Evolutionary conservation across 2,888 invertebrate species (phyloP), one percentile per base, ranked within the genome.

Genomic region (Tetramorium bicarinatum): DNA sequence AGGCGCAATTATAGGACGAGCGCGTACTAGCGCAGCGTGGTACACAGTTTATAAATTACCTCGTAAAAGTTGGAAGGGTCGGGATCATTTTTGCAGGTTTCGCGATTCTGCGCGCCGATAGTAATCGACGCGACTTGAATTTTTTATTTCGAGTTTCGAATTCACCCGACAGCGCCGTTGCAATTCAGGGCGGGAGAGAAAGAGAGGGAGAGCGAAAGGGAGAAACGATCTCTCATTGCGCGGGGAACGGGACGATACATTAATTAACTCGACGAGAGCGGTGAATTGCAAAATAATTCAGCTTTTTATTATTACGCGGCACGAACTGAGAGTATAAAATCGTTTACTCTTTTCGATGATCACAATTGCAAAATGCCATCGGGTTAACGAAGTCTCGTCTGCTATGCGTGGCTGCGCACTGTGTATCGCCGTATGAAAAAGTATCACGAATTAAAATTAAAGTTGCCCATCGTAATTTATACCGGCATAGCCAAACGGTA

Each of bases 101-200:
- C 72, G 25, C 74, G 79, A 72, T 72, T 44, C 34, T 13, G 59
- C 21, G n/a, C 34, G 47, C 29, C 47, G 38, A 79, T 71, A 56
- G 71, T 79, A 79, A 80, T 72, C 56, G 74, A 80, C 79, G 79
- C 47, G 59, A 80, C 79, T 80, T 80, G 72, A 59, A 80, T 80
- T 72, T 80, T 80, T 80, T 72, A 80, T 80, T 80, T 72, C 59
- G 59, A 59, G 38, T 79, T 79, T 79, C 18, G 21, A 56, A 72
- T 80, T 80, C 38, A 59, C 18, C 34, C 47, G 25, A 47, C 59
- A 47, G 9, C 8, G 18, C 34, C 18, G 38, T 72, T 72, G 34
- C 38, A 49, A 34, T 54, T 25, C 25, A 54, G 54, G 18, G 29
- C 52, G 7, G 1, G 25, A 41, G 54, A 21, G 38, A 38, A 25